phyloP scores from a whole-genome alignment of 2,888 invertebrate species.

The Nemapogon koenigi region DNA sequence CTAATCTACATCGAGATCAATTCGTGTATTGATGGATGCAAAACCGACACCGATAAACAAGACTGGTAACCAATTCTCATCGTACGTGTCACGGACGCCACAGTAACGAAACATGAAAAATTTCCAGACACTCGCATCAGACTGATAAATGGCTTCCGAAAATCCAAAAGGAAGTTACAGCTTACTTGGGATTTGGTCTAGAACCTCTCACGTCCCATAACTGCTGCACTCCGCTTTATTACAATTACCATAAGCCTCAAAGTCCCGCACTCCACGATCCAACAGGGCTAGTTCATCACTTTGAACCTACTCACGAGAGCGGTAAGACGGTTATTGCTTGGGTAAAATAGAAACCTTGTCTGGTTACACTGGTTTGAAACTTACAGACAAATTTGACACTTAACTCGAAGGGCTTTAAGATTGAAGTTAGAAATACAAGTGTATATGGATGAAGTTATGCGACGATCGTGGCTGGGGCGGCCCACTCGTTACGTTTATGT shows the following conservation, averaged over 20 bases:
- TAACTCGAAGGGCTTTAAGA: constrained; percentile 41
- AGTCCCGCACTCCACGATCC: constrained; percentile 58
- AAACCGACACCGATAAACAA: constrained; percentile 7
- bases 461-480: constrained; percentile 53
- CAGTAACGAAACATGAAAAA: constrained; percentile 67
- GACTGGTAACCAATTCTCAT: constrained; percentile 27
- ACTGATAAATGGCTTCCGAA: constrained; percentile 68
- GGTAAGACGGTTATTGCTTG: constrained; percentile 61
- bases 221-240: constrained; percentile 67
- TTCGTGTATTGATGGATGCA: no score
- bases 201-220: constrained; percentile 66
- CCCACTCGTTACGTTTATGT: constrained; percentile 64
- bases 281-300: constrained; percentile 50
- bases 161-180: constrained; percentile 68
- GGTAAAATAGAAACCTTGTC: constrained; percentile 57
- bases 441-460: constrained; percentile 46
- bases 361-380: constrained; percentile 37
- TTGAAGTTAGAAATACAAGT: constrained; percentile 35
- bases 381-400: constrained; percentile 46
- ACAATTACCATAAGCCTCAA: constrained; percentile 66
- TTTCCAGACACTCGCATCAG: constrained; percentile 64
- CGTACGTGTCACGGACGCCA: constrained; percentile 50
- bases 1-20: no score
- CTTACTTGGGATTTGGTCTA: constrained; percentile 67
- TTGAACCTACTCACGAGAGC: constrained; percentile 57